phyloP scores from a whole-genome alignment of 2,797 vertebrate species.

The Cirrhinus molitorella region DNA sequence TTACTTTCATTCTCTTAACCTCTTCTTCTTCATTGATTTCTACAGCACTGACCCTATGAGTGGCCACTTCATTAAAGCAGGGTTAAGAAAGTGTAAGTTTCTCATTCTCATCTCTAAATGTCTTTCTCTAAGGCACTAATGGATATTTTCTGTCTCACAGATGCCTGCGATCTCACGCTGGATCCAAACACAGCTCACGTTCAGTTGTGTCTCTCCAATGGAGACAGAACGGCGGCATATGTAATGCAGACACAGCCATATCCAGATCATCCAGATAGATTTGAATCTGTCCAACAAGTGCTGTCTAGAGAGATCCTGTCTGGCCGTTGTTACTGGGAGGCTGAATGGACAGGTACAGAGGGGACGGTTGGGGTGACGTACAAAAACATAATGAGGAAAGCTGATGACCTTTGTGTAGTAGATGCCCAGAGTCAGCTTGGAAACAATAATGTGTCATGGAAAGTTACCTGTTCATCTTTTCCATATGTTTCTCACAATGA shows the following conservation, averaged over 20 bases:
- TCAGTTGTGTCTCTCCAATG: slow-evolving; percentile 31
- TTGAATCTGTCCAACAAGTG: slow-evolving; percentile 30
- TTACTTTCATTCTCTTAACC: not conserved
- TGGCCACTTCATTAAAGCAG: slow-evolving; percentile 24
- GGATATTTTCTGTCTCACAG: slow-evolving; percentile 12
- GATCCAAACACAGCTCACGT: slow-evolving; percentile 51
- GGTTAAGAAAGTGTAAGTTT: slow-evolving; percentile 48
- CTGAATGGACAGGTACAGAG: not conserved
- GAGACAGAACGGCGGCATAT: not conserved
- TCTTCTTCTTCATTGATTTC: not conserved
- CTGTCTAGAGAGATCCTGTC: slow-evolving; percentile 46
- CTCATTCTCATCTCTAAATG: not conserved
- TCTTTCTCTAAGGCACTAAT: not conserved
- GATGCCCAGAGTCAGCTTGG: not conserved
- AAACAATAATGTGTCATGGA: slow-evolving; percentile 38
- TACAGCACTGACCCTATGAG: slow-evolving; percentile 29
- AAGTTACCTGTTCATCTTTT: not conserved
- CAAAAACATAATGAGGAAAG: not conserved
- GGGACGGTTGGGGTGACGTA: slow-evolving; percentile 11
- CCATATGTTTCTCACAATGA: slow-evolving; percentile 1
- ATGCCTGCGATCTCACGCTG: slow-evolving; percentile 39
- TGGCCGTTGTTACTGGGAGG: slow-evolving; percentile 55
- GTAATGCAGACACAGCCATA: slow-evolving; percentile 4
- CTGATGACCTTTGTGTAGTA: not conserved
- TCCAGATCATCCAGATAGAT: slow-evolving; percentile 45